phyloP scores from a whole-genome alignment of 2,797 vertebrate genomes.

The Sebastes melanostomus region DNA sequence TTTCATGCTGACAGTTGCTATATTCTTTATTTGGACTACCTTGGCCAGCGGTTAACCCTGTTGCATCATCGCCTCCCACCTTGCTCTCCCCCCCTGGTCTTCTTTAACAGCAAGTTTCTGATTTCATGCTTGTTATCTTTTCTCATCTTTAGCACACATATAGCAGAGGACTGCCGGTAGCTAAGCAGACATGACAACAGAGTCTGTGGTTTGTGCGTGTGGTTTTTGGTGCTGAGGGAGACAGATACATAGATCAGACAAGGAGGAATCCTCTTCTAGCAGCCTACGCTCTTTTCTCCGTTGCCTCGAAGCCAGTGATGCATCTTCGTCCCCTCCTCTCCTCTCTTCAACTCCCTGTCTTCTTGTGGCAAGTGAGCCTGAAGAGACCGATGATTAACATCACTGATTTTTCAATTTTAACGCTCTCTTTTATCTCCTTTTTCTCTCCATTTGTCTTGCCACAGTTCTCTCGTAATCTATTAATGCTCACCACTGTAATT shows the following conservation, averaged over 20 bases:
- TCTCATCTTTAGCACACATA: neutral
- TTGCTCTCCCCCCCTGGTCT: neutral
- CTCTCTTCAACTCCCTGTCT: slow-evolving; percentile 24
- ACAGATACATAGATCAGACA: slow-evolving; percentile 52
- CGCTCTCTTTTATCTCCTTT: neutral
- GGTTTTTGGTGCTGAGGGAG: slow-evolving; percentile 43
- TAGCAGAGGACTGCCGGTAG: slow-evolving; percentile 17
- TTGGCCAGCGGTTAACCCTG: slow-evolving; percentile 14
- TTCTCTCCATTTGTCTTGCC: neutral
- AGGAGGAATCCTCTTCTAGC: slow-evolving; percentile 73
- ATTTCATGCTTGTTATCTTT: slow-evolving; percentile 15
- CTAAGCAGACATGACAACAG: slow-evolving; percentile 46
- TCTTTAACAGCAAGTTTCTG: slow-evolving; percentile 16
- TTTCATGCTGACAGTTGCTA: neutral
- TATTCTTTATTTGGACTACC: slow-evolving; percentile 47
- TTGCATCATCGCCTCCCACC: slow-evolving; percentile 49
- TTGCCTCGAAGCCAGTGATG: slow-evolving; percentile 60
- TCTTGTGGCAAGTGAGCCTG: slow-evolving; percentile 6
- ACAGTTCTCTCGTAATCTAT: neutral
- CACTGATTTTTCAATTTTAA: slow-evolving; percentile 3
- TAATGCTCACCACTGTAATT: neutral
- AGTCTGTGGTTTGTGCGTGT: slow-evolving; percentile 40
- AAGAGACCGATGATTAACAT: slow-evolving; percentile 42
- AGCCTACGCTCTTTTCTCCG: slow-evolving; percentile 50
- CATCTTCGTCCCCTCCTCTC: slow-evolving; percentile 40